Base-by-base conservation (phyloP, 2,113 vertebrate species). In the Pangasianodon hypophthalmus region DNA sequence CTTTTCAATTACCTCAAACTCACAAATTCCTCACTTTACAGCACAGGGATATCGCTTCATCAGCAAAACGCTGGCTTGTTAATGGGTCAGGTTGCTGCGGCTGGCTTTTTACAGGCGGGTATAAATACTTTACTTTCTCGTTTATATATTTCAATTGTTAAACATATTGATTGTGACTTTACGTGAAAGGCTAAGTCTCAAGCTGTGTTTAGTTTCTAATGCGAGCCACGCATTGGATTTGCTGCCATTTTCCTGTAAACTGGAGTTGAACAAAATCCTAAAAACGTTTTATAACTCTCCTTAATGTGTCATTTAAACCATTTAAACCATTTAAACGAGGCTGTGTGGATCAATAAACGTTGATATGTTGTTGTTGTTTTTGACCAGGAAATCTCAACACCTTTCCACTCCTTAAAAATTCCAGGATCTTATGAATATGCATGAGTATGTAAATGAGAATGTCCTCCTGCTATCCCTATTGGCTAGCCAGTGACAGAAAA, bases 11-110 rank as follows among this genome's bases (percentile, higher is more conserved):
- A 89, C 82, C 82, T 75, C 54, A 50, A 89, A 83, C 79, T 88
- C 77, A 62, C 73, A 56, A 82, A 85, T 85, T 89, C 82, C 67
- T 85, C 37, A 85, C 88, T 89, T 89, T 89, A 89, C 82, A 85
- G 46, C 82, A 32, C 19, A 11, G n/a, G 56, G 41, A 86, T 89
- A 64, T 86, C 77, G 83, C 73, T 64, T 54, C 62, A 37, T 79
- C 88, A 64, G 88, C 88, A 32, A 48, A 84, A 84, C 3, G 4
- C 11, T 10, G 24, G 88, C 64, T 83, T 75, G 67, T 62, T 77
- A 82, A 56, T 85, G 71, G 88, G 18, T 64, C 56, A 26, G 54
- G 19, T 69, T 41, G n/a, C 88, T 79, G 82, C 11, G 21, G 21
- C 83, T 50, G 84, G 14, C 21, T 41, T 89, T 89, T 80, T 77